phyloP scores from a whole-genome alignment of 2,888 invertebrate species.

The Lysandra bellargus region DNA sequence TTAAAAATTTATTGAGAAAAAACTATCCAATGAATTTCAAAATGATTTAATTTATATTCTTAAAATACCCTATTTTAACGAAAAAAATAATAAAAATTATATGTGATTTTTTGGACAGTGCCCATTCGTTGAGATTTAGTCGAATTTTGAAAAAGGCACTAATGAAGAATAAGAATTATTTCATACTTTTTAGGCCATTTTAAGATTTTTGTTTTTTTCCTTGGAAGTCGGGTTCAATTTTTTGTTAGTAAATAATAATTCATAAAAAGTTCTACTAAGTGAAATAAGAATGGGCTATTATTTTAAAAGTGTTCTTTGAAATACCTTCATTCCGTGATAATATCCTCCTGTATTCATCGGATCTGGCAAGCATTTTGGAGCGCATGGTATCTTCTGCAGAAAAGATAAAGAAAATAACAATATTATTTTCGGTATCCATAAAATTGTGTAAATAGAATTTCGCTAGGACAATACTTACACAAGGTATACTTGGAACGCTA shows the following conservation, averaged over 20 bases:
- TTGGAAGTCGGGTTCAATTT: too few relatives aligned
- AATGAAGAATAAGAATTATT: too few relatives aligned
- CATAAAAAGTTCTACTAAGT: background rate
- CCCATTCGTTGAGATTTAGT: too few relatives aligned
- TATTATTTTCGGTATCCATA: background rate
- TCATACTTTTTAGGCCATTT: too few relatives aligned
- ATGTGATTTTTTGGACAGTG: too few relatives aligned
- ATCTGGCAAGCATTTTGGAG: conserved; percentile 12
- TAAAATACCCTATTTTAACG: too few relatives aligned
- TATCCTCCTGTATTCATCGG: conserved; percentile 10
- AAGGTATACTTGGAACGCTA: conserved; percentile 43
- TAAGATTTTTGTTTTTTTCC: too few relatives aligned
- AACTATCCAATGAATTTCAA: too few relatives aligned
- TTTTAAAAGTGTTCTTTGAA: background rate
- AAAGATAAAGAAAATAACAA: background rate
- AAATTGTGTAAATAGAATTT: background rate
- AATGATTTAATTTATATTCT: too few relatives aligned
- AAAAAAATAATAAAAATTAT: too few relatives aligned
- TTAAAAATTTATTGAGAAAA: too few relatives aligned
- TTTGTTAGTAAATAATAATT: background rate
- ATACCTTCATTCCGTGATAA: conserved; percentile 57
- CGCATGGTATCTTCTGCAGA: background rate
- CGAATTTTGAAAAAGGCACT: too few relatives aligned
- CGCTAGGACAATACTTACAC: conserved; percentile 41
- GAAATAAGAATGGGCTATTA: background rate